These are phyloP conservation scores for Arctocebus calabarensis DNA, from an alignment of 2,797 vertebrate genomes.

Conservation along the genomic window DNA sequence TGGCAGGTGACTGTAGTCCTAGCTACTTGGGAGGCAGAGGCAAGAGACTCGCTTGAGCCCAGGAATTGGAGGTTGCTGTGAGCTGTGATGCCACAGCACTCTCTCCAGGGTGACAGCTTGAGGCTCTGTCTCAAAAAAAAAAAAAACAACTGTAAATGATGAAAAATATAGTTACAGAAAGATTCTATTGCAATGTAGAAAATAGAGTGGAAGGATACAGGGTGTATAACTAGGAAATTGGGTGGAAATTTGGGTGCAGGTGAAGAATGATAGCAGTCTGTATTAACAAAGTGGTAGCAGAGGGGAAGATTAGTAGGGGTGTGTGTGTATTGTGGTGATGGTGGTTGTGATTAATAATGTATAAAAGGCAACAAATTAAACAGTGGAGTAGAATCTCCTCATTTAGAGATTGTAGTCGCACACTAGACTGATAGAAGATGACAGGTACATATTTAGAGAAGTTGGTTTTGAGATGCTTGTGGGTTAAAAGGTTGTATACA, in stretches of 20 bases:
- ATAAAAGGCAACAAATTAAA: neutral
- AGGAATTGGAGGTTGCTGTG: too few relatives aligned
- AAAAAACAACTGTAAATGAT: neutral
- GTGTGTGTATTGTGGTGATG: fast-evolving
- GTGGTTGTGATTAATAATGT: neutral
- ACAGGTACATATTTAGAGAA: neutral
- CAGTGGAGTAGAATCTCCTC: neutral
- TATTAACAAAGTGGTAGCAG: neutral
- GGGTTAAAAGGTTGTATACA: neutral
- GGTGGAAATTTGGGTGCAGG: neutral
- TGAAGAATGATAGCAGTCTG: neutral
- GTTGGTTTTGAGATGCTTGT: neutral
- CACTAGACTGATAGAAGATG: neutral
- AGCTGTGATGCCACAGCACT: too few relatives aligned
- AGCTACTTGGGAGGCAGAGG: too few relatives aligned
- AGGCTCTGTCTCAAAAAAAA: too few relatives aligned
- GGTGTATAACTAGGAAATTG: neutral
- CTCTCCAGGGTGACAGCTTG: too few relatives aligned
- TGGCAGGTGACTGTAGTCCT: too few relatives aligned
- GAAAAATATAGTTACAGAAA: neutral
- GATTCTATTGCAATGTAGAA: neutral
- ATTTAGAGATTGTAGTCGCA: neutral
- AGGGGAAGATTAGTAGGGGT: neutral
- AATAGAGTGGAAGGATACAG: neutral
- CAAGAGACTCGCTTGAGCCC: too few relatives aligned